Base-by-base conservation (phyloP, 2,113 vertebrate species). In the Odocoileus virginianus region DNA sequence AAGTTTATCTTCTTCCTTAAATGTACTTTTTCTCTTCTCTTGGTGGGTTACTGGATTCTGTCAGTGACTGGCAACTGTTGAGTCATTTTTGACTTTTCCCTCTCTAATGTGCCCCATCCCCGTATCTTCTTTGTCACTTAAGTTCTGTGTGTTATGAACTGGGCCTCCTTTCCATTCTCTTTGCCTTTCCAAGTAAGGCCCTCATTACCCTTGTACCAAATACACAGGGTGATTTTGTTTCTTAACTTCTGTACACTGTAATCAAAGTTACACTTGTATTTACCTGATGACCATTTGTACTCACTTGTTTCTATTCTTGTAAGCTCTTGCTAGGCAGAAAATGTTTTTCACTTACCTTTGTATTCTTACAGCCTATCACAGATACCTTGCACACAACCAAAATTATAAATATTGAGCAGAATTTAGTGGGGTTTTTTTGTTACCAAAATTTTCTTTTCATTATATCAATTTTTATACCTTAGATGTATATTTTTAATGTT, bases 1-100 rank as follows among this genome's bases (percentile, higher is more conserved):
- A 96, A 81, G 40, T 89, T 71, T 64, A 93, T 85, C 84, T 84
- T 97, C 52, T 92, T 55, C 43, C 47, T 94, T 60, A 76, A 76
- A 64, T 2, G 30, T 89, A 61, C 6, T 60, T 96, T 33, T 78
- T 88, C n/a, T 86, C 52, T 84, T 95, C 47, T 82, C 25, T 95
- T 0, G 1, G 4, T 79, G 12, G 23, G 64, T 89, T 87, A 27
- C 13, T 61, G 2, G 50, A 47, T 61, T 96, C 87, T 94, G 64
- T 84, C 36, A 81, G 14, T 85, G 64, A 5, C 45, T 97, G 27
- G 36, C 74, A 94, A 43, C 17, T 74, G 27, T 60, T 13, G 27
- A 98, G 14, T 76, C 6, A 50, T 43, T 88, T 84, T 76, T 58
- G 1, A 27, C 21, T 64, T 96, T 91, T 94, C 50, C 9, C 28